A percentile compares a stretch with the other conserved stretches of the same genome.
Evolutionary conservation across 2,113 vertebrate species (phyloP).

Genomic region (Phasianus colchicus): DNA sequence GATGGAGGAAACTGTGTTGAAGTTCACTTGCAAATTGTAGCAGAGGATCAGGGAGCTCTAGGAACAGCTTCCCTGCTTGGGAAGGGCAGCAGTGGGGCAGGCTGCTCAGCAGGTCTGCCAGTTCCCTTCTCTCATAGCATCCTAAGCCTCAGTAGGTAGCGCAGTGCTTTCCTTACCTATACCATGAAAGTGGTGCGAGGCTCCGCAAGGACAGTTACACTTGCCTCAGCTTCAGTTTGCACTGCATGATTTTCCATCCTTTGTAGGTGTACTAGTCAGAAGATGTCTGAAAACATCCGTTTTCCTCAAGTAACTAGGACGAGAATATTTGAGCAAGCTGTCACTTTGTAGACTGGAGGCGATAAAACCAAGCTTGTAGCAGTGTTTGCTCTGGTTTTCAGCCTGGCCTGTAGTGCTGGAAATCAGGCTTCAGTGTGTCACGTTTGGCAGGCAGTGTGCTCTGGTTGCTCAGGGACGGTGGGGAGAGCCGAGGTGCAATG

Average conservation of each 20-base stretch:
- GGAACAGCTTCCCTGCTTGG: not conserved
- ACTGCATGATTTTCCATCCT: rapidly evolving
- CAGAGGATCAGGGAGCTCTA: not conserved
- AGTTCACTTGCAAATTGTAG: constrained; percentile 21
- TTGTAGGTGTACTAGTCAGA: not conserved
- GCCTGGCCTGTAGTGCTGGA: not conserved
- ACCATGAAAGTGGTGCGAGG: not conserved
- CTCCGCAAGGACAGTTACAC: not conserved
- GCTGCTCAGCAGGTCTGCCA: not conserved
- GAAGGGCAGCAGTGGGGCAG: not conserved
- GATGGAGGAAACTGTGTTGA: constrained; percentile 23
- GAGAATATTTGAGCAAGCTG: not conserved
- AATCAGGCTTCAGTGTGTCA: not conserved
- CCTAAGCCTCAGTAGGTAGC: not conserved
- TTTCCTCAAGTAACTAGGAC: not conserved
- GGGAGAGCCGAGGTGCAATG: not conserved
- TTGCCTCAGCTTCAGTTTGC: not conserved
- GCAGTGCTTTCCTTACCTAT: not conserved
- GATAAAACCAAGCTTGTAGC: not conserved
- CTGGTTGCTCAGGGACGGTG: not conserved
- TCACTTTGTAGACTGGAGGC: not conserved
- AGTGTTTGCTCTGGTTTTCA: not conserved
- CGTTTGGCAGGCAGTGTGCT: not conserved
- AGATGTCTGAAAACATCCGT: not conserved
- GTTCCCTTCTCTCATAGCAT: not conserved